Conservation (phyloP, 2,113 vertebrate genomes). For the Dascyllus trimaculatus region DNA sequence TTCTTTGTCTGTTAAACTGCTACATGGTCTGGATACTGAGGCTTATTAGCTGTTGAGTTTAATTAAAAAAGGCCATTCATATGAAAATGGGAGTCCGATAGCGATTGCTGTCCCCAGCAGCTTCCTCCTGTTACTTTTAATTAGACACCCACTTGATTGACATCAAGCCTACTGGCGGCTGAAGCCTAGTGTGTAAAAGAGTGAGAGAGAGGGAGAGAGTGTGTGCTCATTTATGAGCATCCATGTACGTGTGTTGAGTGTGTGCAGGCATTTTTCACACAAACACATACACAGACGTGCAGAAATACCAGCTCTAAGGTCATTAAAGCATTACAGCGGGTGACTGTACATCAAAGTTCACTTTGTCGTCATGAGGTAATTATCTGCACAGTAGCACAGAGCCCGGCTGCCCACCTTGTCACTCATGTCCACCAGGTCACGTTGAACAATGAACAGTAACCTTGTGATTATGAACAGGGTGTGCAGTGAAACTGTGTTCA, state of each 20-base stretch:
- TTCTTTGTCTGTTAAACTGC: constrained; percentile 87
- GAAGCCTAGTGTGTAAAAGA: constrained; percentile 42
- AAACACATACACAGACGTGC: constrained; percentile 53
- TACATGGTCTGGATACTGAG: constrained; percentile 87
- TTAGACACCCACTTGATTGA: constrained; percentile 89
- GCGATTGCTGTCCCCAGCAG: constrained; percentile 92
- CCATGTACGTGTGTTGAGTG: constrained; percentile 19
- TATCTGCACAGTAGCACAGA: constrained; percentile 71
- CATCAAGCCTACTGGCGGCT: constrained; percentile 78
- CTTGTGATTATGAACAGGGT: constrained; percentile 74
- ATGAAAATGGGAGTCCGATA: constrained; percentile 96
- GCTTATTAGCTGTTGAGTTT: constrained; percentile 91
- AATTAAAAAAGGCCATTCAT: constrained; percentile 98
- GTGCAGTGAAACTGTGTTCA: constrained; percentile 56
- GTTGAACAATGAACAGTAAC: constrained; percentile 79
- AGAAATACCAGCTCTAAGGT: constrained; percentile 74
- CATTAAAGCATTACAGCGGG: constrained; percentile 69
- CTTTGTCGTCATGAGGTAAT: constrained; percentile 84
- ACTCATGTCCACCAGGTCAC: constrained; percentile 73
- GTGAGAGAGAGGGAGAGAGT: neutral
- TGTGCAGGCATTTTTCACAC: constrained; percentile 54
- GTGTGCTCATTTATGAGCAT: constrained; percentile 33
- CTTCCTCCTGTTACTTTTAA: constrained; percentile 95
- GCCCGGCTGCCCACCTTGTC: constrained; percentile 75
- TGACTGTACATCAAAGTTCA: constrained; percentile 80